phyloP scores from a whole-genome alignment of 2,113 vertebrate species.

The Anoura caudifer region DNA sequence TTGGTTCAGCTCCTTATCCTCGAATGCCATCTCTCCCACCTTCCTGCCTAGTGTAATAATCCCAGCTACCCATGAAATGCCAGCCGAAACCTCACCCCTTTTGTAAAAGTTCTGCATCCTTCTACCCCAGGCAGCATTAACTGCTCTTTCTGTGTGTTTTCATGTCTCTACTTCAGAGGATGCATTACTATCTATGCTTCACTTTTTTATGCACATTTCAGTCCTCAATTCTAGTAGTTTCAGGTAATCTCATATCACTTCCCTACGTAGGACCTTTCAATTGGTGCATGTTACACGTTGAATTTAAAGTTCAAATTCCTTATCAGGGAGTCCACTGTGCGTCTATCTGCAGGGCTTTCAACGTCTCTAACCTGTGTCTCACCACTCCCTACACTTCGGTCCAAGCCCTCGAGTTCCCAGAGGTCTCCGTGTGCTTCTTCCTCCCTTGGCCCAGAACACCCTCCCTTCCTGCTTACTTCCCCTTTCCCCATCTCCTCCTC shows the following conservation, averaged over 20 bases:
- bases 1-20: not conserved
- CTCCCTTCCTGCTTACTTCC: not conserved
- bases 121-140: not conserved
- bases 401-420: not conserved
- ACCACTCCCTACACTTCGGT: no score
- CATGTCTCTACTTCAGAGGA: not conserved
- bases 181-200: not conserved
- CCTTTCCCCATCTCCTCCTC: not conserved
- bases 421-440: not conserved
- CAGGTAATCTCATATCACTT: not conserved
- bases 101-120: not conserved
- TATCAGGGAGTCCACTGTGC: not conserved
- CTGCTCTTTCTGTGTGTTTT: not conserved
- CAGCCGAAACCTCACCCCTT: not conserved
- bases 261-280: not conserved
- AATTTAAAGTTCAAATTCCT: not conserved
- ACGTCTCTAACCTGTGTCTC: not conserved
- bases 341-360: not conserved
- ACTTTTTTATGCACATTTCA: not conserved
- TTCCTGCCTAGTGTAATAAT: not conserved
- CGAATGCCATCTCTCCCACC: not conserved
- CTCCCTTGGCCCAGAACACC: not conserved
- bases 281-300: not conserved
- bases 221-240: not conserved
- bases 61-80: not conserved